Conservation (phyloP, 2,888 invertebrate genomes). For the Sarcophaga caerulescens region DNA sequence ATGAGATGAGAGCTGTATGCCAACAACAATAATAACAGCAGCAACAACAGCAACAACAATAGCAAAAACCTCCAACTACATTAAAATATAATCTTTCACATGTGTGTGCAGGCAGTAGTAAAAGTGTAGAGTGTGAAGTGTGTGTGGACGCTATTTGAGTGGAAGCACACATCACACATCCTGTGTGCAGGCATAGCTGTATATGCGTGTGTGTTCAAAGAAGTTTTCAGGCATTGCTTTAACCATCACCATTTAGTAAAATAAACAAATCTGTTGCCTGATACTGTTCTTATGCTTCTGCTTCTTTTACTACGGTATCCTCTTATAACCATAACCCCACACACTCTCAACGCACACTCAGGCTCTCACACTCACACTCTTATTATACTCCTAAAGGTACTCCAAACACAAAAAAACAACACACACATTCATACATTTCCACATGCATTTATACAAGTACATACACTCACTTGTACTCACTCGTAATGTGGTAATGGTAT, state of each 20-base stretch:
- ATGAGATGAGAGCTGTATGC: not conserved
- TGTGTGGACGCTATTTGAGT: not conserved
- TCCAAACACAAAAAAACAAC: too few species aligned
- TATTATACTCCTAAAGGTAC: conserved; percentile 30
- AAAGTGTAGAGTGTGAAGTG: not conserved
- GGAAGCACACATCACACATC: not conserved
- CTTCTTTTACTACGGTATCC: not conserved
- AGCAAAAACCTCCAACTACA: not conserved
- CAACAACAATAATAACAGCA: not conserved
- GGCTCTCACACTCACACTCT: not conserved
- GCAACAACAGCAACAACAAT: not conserved
- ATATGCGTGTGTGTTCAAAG: not conserved
- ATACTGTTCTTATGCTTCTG: conserved; percentile 2
- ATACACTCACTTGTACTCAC: too few species aligned
- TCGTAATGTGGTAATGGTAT: too few species aligned
- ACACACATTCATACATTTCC: not conserved
- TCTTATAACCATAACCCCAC: conserved; percentile 13
- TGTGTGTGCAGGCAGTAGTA: conserved; percentile 17
- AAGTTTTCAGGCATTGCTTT: conserved; percentile 6
- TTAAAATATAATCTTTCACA: conserved; percentile 45
- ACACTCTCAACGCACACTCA: conserved; percentile 23
- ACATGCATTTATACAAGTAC: not conserved
- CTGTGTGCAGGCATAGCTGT: conserved; percentile 26
- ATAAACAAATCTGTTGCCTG: conserved; percentile 40
- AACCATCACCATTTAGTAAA: conserved; percentile 9